A percentile compares a stretch with the other conserved stretches of the same genome.
These are phyloP conservation scores for Melieria picta DNA, from an alignment of 2,888 invertebrate species.

Conservation along the genomic window DNA sequence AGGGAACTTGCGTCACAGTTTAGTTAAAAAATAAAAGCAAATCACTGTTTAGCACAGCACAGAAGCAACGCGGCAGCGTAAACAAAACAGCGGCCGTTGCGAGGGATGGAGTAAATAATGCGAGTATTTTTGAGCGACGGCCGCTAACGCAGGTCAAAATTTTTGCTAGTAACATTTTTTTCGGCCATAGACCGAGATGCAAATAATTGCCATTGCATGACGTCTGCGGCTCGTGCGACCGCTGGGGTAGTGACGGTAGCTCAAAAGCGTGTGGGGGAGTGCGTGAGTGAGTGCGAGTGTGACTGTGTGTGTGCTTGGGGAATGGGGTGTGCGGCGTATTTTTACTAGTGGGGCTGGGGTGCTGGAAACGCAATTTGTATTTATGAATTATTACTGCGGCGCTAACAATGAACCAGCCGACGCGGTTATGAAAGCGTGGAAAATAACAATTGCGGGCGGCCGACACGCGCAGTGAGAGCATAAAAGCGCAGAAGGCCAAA, in stretches of 20 bases:
- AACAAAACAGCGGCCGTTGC: background rate
- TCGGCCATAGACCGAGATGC: background rate
- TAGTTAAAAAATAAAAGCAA: no score
- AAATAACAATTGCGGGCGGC: no score
- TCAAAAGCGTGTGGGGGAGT: no score
- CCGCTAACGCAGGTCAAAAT: background rate
- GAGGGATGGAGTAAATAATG: background rate
- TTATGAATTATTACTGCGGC: slow-evolving; percentile 27
- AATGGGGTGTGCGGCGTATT: background rate
- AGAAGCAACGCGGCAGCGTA: no score
- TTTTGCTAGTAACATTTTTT: background rate
- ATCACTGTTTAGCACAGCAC: no score
- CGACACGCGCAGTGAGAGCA: no score
- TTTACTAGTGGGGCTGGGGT: background rate
- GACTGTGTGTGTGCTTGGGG: background rate
- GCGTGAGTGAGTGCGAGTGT: no score
- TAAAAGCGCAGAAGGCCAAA: no score
- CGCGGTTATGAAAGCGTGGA: no score
- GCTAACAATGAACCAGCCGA: no score
- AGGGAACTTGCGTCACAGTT: no score
- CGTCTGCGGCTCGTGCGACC: background rate
- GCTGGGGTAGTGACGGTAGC: no score
- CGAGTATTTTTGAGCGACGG: slow-evolving; percentile 19
- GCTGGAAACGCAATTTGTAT: slow-evolving; percentile 24
- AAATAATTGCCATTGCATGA: slow-evolving; percentile 9